Base-by-base conservation (phyloP, 2,113 vertebrate species). In the Ctenomys sociabilis region DNA sequence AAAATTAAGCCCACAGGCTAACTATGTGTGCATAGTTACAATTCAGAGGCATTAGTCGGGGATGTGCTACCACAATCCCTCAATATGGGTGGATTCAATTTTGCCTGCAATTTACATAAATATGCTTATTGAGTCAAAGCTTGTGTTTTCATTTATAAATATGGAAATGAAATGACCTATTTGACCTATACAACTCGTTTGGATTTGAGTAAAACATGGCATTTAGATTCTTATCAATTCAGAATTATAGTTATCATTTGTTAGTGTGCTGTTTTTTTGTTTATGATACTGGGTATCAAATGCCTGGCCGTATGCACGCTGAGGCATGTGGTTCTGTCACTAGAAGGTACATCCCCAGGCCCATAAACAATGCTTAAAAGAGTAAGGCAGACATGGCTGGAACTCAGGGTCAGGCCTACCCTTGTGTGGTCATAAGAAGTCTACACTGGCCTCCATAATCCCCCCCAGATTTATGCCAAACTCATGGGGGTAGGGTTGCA, bases 1-100 rank as follows among this genome's bases (percentile, higher is more conserved):
- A 97, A 95, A 96, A 97, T 94, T 92, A 96, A 97, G 66, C 77
- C 72, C 95, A 28, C 78, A 86, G 85, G 30, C 32, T 83, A 84
- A 54, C 64, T 80, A 17, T 88, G 43, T 82, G 37, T 66, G 81
- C 72, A 59, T 19, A 87, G 70, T 66, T 75, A 66, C 45, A 64
- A 70, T 96, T 96, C 92, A 92, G 91, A 97, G 84, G n/a, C 92
- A 64, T 64, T 93, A 22, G 86, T 72, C 73, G 81, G 75, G 82
- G 70, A 85, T 1, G 8, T 7, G 24, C 37, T 78, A 90, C 37
- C 64, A 54, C 86, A 82, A 45, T 87, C 43, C 96, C 96, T 49
- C 78, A 24, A 78, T 85, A 82, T 49, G 35, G n/a, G 68, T 88
- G 37, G 54, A 86, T 57, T 70, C 89, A 54, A 3, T 96, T 96